Percentiles rank a stretch among this genome's conserved stretches.
Evolutionary conservation across 1,140 invertebrate genomes (phyloP).

Genomic region (Diprion similis): DNA sequence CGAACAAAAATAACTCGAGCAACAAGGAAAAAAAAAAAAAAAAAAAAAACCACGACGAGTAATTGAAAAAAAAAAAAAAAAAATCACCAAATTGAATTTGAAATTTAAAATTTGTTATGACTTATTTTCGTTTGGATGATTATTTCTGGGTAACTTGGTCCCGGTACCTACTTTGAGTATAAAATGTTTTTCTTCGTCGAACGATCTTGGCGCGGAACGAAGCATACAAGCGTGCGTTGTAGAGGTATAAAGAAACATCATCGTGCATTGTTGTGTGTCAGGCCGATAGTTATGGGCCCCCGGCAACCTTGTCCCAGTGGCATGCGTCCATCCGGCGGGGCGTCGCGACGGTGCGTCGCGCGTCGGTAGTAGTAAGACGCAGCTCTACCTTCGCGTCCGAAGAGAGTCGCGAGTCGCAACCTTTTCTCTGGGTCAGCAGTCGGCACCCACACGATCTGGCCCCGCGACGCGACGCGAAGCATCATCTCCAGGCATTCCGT

Average conservation of each 20-base stretch:
- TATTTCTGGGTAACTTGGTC: no score
- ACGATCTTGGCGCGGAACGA: constrained; percentile 26
- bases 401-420: neutral
- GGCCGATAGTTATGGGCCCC: constrained; percentile 56
- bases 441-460: neutral
- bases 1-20: no score
- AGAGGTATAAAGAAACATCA: constrained; percentile 36
- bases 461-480: neutral
- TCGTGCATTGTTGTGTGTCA: constrained; percentile 54
- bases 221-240: constrained; percentile 42
- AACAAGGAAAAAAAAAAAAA: no score
- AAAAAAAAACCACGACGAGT: no score
- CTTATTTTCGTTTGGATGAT: no score
- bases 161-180: no score
- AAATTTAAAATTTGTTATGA: no score
- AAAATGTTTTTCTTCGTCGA: no score
- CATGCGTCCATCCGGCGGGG: constrained; percentile 25
- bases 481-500: neutral
- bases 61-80: no score
- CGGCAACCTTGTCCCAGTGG: constrained; percentile 60
- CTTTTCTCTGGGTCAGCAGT: neutral
- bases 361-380: neutral
- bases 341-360: neutral
- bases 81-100: no score
- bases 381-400: no score